Evolutionary conservation across 2,888 invertebrate species (phyloP), one percentile per base, ranked within the genome.

Genomic region (Xestia c-nigrum): DNA sequence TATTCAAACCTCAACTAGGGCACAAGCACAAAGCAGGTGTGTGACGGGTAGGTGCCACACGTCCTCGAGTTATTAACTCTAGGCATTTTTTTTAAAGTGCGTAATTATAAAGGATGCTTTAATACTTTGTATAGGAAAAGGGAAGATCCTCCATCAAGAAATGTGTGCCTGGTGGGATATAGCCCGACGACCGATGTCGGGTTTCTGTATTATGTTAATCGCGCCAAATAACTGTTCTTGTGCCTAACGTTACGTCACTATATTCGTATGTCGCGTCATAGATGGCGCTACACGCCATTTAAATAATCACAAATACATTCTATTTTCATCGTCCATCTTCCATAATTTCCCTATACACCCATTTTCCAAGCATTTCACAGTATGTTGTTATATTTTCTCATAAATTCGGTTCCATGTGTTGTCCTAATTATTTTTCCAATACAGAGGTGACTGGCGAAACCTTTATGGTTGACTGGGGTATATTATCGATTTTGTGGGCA

Each of bases 371-470:
- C 38, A 47, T 40, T 19, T 63, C 61, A 63, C 57, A 63, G 46
- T 63, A 80, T 9, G 19, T 70, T 64, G 63, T 76, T 70, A 24
- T 74, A 57, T 70, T 52, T 55, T 65, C 72, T 47, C 65, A 77
- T 63, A 72, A 59, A 63, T 70, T 57, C 38, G 57, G 24, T 69
- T 72, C 69, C 43, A 66, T 72, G 43, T 52, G 47, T 21, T 66
- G 52, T 47, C 74, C 78, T 88, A 85, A 86, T 87, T 87, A 86
- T 87, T 84, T 87, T 85, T 78, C 87, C 88, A 43, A 85, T 86
- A 84, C 79, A 68, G 66, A 38, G 61, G 84, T 88, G 87, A 87
- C 87, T 87, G 59, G 85, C 78, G 64, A 72, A 72, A 43, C 72
- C 70, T 74, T 72, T 76, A 78, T 76, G 66, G 68, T 57, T 46